Evolutionary conservation across 2,113 vertebrate species (phyloP).

Genomic region (Saccopteryx leptura): DNA sequence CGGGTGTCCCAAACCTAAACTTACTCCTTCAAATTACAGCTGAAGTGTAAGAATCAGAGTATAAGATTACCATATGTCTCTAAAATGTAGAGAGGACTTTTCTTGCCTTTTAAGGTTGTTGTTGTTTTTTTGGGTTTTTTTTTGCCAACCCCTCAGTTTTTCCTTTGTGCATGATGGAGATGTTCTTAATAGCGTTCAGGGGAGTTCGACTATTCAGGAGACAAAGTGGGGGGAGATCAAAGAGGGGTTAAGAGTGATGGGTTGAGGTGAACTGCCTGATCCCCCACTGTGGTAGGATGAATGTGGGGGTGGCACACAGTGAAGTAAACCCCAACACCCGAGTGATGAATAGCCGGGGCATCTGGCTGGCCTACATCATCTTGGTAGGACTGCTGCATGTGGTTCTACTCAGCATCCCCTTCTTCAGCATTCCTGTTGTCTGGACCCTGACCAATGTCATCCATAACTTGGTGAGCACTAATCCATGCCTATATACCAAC

Average conservation of each 20-base stretch:
- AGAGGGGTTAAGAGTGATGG: slow-evolving; percentile 8
- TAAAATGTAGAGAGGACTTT: not conserved
- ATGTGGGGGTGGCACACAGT: slow-evolving; percentile 97
- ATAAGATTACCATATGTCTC: not conserved
- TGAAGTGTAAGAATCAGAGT: not conserved
- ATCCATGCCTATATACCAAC: slow-evolving; percentile 24
- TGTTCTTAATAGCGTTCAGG: slow-evolving; percentile 27
- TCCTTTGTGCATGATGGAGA: slow-evolving; percentile 1
- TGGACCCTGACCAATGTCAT: slow-evolving; percentile 98
- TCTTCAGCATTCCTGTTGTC: slow-evolving; percentile 95
- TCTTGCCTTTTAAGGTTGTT: not conserved
- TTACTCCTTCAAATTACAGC: not conserved
- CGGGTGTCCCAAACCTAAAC: not conserved
- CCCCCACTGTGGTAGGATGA: slow-evolving; percentile 90
- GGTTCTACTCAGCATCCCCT: slow-evolving; percentile 96
- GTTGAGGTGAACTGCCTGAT: slow-evolving; percentile 66
- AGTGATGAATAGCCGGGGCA: slow-evolving; percentile 97
- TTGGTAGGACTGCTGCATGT: slow-evolving; percentile 93
- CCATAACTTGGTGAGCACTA: slow-evolving; percentile 94
- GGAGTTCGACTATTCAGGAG: slow-evolving; percentile 23
- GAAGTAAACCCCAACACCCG: slow-evolving; percentile 98
- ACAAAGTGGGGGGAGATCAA: not conserved
- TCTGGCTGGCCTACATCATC: slow-evolving; percentile 96
- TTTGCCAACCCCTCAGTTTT: not conserved
- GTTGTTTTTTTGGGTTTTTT: too few relatives aligned